Percentiles rank a stretch among this genome's conserved stretches.
These are phyloP conservation scores for Aplysia californica DNA, from an alignment of 1,140 invertebrate genomes.

Conservation along the genomic window DNA sequence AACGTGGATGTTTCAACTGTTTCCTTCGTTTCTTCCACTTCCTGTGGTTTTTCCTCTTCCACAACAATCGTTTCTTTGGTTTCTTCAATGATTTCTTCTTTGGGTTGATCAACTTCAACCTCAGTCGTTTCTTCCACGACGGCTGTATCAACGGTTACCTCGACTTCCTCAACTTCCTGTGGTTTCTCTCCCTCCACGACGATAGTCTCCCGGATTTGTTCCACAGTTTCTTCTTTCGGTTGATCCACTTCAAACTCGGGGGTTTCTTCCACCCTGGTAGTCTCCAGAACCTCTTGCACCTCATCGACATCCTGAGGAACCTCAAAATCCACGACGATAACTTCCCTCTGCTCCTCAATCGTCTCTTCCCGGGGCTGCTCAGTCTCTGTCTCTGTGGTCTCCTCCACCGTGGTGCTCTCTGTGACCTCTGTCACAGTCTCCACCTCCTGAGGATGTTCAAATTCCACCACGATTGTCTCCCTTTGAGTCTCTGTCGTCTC, in stretches of 20 bases:
- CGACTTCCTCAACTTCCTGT: slow-evolving; percentile 19
- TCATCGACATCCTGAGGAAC: slow-evolving; percentile 30
- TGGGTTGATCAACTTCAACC: slow-evolving; percentile 30
- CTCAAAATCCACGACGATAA: slow-evolving; percentile 14
- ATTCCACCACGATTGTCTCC: slow-evolving; percentile 36
- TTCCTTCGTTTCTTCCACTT: slow-evolving; percentile 12
- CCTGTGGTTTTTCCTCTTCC: slow-evolving; percentile 10
- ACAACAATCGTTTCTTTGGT: slow-evolving; percentile 36
- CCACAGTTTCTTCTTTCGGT: slow-evolving; percentile 14
- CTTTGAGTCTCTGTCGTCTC: slow-evolving; percentile 29
- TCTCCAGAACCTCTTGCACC: slow-evolving; percentile 10
- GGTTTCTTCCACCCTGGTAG: slow-evolving; percentile 6
- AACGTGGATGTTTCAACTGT: slow-evolving; percentile 4
- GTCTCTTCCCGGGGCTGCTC: slow-evolving; percentile 25
- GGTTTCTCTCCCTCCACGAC: slow-evolving; percentile 31
- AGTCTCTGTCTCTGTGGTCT: slow-evolving; percentile 16
- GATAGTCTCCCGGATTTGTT: slow-evolving; percentile 22
- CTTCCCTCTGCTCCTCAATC: slow-evolving; percentile 23
- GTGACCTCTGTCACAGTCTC: slow-evolving; percentile 29
- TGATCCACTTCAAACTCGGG: slow-evolving; percentile 9
- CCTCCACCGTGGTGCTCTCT: slow-evolving; percentile 21
- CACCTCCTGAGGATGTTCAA: slow-evolving; percentile 32
- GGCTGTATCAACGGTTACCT: slow-evolving; percentile 19
- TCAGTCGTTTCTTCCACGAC: slow-evolving; percentile 4
- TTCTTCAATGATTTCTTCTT: slow-evolving; percentile 36